These are phyloP conservation scores for Notocelia uddmanniana DNA, from an alignment of 2,888 invertebrate species.

Conservation along the genomic window DNA sequence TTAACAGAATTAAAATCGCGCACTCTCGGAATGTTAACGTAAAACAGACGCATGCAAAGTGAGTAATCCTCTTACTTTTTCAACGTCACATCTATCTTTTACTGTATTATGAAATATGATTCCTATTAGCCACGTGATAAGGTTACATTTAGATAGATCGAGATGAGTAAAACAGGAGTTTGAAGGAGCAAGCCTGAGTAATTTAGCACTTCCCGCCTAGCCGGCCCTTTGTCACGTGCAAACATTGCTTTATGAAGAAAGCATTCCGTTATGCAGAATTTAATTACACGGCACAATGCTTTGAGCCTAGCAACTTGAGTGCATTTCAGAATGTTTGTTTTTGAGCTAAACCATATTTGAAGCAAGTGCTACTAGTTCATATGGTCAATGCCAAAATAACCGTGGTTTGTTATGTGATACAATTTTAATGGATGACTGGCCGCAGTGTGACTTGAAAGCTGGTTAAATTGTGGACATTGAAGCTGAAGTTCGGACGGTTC, in stretches of 20 bases:
- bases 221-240: constrained; percentile 45
- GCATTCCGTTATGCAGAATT: constrained; percentile 42
- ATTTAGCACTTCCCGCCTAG: constrained; percentile 41
- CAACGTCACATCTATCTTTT: constrained; percentile 3
- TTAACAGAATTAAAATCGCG: constrained; percentile 44
- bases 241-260: constrained; percentile 44
- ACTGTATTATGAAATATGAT: neutral
- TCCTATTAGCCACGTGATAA: neutral
- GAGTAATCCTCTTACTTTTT: constrained; percentile 3
- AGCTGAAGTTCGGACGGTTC: too few species aligned
- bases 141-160: neutral
- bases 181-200: neutral
- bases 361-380: neutral
- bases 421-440: neutral
- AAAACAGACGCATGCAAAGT: constrained; percentile 42
- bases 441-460: too few species aligned
- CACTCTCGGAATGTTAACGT: constrained; percentile 34
- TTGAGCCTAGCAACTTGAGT: constrained; percentile 32
- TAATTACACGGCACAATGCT: constrained; percentile 45
- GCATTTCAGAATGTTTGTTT: constrained; percentile 40
- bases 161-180: neutral
- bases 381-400: neutral
- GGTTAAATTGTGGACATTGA: too few species aligned
- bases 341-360: constrained; percentile 1
- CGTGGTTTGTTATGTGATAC: neutral